Percentiles rank a stretch among this genome's conserved stretches.
phyloP scores from a whole-genome alignment of 64 coral and sea anemone species.

The Porites lutea region DNA sequence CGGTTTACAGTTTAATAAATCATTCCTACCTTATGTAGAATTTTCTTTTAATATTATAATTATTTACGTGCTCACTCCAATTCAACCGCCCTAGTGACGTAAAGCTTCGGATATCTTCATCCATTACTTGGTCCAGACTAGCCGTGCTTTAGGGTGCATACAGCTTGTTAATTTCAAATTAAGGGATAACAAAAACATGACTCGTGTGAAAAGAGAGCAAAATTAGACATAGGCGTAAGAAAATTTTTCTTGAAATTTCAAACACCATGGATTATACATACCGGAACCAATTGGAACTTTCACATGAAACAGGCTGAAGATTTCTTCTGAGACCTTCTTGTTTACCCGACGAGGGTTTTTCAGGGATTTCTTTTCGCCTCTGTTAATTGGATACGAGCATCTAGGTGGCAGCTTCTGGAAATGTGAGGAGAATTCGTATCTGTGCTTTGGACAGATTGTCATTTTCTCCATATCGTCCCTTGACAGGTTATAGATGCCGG shows the following conservation, averaged over 20 bases:
- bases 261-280: no score
- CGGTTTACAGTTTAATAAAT: neutral
- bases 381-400: neutral
- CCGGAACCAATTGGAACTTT: no score
- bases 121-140: neutral
- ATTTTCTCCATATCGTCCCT: neutral
- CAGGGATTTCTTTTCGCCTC: no score
- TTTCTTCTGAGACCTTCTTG: no score
- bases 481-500: neutral
- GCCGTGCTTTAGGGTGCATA: neutral
- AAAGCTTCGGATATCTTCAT: neutral
- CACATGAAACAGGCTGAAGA: no score
- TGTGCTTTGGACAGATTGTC: constrained; percentile 4
- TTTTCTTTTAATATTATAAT: neutral
- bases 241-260: no score
- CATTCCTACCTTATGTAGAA: no score
- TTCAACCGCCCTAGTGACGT: neutral
- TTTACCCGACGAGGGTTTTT: no score
- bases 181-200: no score
- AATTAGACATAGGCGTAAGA: no score
- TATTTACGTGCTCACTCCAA: neutral
- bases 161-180: neutral
- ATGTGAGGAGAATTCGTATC: neutral
- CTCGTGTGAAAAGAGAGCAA: no score
- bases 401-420: neutral